These are phyloP conservation scores for Siphamia tubifer DNA, from an alignment of 2,113 vertebrate genomes.

Conservation along the genomic window DNA sequence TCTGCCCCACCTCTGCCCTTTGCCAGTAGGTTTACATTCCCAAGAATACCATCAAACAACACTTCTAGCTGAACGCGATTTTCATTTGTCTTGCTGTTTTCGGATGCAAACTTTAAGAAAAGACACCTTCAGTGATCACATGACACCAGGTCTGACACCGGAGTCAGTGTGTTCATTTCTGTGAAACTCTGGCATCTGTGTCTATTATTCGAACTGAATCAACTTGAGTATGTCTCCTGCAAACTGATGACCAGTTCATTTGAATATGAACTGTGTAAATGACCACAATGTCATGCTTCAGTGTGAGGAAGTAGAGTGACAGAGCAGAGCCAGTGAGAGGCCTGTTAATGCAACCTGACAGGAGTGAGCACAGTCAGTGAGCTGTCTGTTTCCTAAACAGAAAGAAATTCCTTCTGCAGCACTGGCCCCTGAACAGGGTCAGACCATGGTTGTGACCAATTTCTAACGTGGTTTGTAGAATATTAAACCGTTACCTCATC, in stretches of 20 bases:
- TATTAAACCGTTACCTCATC: conserved; percentile 5
- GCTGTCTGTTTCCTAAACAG: conserved; percentile 68
- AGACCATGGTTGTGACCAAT: conserved; percentile 4
- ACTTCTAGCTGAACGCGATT: conserved; percentile 35
- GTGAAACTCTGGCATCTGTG: not conserved
- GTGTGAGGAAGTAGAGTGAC: conserved; percentile 5
- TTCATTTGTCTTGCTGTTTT: conserved; percentile 31
- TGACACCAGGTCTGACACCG: conserved; percentile 3
- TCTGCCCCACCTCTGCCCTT: conserved; percentile 45
- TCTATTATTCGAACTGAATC: not conserved
- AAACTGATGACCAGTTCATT: conserved; percentile 15
- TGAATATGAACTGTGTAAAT: conserved; percentile 7
- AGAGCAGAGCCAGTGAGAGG: conserved; percentile 29
- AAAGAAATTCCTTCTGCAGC: conserved; percentile 59
- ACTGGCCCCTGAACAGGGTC: conserved; percentile 23
- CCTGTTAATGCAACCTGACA: conserved; percentile 74
- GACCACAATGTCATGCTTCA: conserved; percentile 6
- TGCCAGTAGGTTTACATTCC: conserved; percentile 48
- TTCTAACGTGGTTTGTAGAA: conserved; percentile 25
- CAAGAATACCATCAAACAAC: conserved; percentile 43
- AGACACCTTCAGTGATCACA: not conserved
- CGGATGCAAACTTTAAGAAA: conserved; percentile 23
- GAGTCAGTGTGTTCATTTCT: not conserved
- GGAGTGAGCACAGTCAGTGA: conserved; percentile 75
- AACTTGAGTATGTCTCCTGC: not conserved